These are phyloP conservation scores for Montipora foliosa DNA, from an alignment of 64 coral and sea anemone species.

Conservation along the genomic window DNA sequence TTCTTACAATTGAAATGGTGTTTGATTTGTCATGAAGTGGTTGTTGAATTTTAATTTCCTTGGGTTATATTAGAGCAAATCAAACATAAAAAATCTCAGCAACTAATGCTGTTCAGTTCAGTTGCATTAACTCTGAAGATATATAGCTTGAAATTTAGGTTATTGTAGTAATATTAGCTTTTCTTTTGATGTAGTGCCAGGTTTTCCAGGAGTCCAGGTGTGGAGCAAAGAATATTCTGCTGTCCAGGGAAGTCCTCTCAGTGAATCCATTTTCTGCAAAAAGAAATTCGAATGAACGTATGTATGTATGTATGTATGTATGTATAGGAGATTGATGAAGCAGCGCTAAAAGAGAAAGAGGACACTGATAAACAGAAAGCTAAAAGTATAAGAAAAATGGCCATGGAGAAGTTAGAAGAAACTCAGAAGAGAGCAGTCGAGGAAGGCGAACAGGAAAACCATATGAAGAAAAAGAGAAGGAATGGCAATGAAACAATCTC, in stretches of 20 bases:
- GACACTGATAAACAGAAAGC: constrained; percentile 57
- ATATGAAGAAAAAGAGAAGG: too few species aligned
- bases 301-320: too few species aligned
- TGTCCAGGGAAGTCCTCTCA: constrained; percentile 31
- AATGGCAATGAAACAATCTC: too few species aligned
- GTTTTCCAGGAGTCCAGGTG: constrained; percentile 42
- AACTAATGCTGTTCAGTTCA: constrained; percentile 47
- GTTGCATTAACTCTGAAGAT: not conserved
- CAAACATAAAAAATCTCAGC: constrained; percentile 30
- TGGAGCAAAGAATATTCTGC: constrained; percentile 39
- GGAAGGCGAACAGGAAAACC: too few species aligned
- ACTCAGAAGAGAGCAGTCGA: too few species aligned
- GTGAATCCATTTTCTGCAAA: constrained; percentile 3
- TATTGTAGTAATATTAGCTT: constrained; percentile 43
- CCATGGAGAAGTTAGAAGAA: too few species aligned
- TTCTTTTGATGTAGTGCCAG: constrained; percentile 33
- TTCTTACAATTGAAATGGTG: constrained; percentile 11
- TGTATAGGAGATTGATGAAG: not conserved
- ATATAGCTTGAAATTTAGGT: constrained; percentile 42
- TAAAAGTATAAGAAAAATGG: constrained; percentile 44
- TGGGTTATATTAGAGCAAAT: not conserved
- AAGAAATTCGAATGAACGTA: not conserved
- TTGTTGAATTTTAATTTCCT: not conserved
- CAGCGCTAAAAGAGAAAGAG: constrained; percentile 50
- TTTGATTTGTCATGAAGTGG: not conserved